Conservation (phyloP, 1,140 invertebrate genomes). For the Leptinotarsa defecta region DNA sequence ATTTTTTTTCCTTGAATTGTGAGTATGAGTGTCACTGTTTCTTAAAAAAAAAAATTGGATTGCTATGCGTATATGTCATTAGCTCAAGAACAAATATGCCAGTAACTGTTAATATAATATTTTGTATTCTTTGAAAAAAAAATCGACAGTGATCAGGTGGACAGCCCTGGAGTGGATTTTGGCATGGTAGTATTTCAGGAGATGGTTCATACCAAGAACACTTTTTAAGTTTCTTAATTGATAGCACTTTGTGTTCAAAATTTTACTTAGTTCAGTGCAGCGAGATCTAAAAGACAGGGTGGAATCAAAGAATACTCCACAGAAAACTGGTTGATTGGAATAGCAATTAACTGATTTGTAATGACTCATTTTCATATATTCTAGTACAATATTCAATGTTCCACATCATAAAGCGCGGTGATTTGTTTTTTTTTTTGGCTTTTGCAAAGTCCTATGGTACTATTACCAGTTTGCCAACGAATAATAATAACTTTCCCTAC, state of each 20-base stretch:
- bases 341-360: no score
- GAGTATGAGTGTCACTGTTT: background rate
- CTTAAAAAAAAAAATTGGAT: background rate
- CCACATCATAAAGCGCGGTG: no score
- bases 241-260: conserved; percentile 1
- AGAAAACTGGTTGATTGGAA: no score
- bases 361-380: no score
- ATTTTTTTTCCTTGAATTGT: background rate
- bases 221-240: conserved; percentile 13
- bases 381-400: no score
- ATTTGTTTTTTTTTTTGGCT: no score
- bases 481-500: no score
- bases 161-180: background rate
- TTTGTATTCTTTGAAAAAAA: no score
- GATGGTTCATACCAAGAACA: background rate
- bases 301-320: conserved; percentile 7
- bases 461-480: no score
- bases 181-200: background rate
- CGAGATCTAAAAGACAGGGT: background rate
- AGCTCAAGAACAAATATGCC: no score
- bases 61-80: background rate
- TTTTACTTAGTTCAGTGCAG: conserved; percentile 12
- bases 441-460: no score
- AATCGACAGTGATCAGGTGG: background rate
- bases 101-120: no score